Evolutionary conservation across 2,113 vertebrate species (phyloP).

Genomic region (Calypte anna): DNA sequence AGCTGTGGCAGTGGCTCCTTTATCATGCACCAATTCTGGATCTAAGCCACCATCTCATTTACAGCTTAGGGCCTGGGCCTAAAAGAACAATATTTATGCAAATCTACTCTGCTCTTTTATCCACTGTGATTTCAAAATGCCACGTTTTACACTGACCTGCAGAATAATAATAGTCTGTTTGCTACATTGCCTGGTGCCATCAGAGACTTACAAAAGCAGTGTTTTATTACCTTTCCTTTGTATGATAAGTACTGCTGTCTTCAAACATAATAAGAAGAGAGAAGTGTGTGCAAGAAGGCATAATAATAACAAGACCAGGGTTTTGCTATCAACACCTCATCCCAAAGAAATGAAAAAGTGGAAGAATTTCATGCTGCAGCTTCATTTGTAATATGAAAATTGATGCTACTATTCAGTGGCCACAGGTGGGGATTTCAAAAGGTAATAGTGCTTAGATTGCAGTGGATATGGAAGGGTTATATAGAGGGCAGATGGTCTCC

Average conservation of each 20-base stretch:
- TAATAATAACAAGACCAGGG: background rate
- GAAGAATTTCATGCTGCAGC: background rate
- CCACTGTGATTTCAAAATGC: background rate
- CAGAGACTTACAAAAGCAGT: background rate
- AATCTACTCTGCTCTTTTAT: background rate
- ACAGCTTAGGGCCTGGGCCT: background rate
- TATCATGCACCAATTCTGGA: slow-evolving; percentile 2
- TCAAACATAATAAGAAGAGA: background rate
- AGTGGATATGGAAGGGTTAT: background rate
- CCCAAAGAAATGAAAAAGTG: background rate
- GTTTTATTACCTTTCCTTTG: slow-evolving; percentile 27
- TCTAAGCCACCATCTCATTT: background rate
- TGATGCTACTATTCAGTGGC: background rate
- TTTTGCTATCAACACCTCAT: background rate
- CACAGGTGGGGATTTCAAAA: slow-evolving; percentile 25
- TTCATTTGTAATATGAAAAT: background rate
- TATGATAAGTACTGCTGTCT: background rate
- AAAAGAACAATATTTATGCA: slow-evolving; percentile 33
- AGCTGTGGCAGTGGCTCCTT: background rate
- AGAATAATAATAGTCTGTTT: background rate
- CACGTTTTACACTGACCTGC: background rate
- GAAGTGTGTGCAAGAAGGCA: background rate
- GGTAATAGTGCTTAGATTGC: background rate
- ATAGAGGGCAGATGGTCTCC: slow-evolving; percentile 17
- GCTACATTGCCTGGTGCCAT: background rate